phyloP scores from a whole-genome alignment of 2,113 vertebrate species.

The Chaenogobius annularis region DNA sequence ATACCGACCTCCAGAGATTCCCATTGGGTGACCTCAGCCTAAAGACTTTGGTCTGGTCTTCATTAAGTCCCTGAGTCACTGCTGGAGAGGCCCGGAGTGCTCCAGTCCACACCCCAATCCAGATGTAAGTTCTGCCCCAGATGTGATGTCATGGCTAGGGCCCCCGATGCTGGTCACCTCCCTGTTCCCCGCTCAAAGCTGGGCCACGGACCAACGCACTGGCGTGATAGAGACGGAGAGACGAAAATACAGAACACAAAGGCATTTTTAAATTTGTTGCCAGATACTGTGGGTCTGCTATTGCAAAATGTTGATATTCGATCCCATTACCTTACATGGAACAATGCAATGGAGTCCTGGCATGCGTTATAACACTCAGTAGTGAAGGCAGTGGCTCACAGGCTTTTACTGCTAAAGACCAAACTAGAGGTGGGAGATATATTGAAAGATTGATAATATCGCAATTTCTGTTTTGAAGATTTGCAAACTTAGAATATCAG shows the following conservation, averaged over 20 bases:
- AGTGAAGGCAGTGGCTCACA: constrained; percentile 12
- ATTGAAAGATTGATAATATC: too few species aligned
- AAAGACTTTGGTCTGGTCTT: constrained; percentile 72
- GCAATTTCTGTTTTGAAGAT: too few species aligned
- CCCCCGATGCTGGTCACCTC: constrained; percentile 58
- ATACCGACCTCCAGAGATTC: constrained; percentile 68
- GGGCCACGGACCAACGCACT: constrained; percentile 47
- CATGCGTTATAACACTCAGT: constrained; percentile 17
- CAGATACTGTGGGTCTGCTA: constrained; percentile 28
- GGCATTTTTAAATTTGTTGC: constrained; percentile 18
- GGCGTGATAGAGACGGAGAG: constrained; percentile 18
- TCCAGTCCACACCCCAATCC: constrained; percentile 74
- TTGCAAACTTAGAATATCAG: too few species aligned
- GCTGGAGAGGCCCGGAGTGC: constrained; percentile 65
- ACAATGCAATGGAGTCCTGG: constrained; percentile 17
- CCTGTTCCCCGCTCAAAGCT: constrained; percentile 30
- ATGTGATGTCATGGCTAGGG: constrained; percentile 72
- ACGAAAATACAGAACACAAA: constrained; percentile 14
- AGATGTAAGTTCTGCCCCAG: constrained; percentile 72
- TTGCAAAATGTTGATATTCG: constrained; percentile 40
- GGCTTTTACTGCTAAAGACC: background rate
- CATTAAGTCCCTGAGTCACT: constrained; percentile 75
- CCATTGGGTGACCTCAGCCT: constrained; percentile 67
- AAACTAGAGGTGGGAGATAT: too few species aligned
- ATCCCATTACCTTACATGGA: constrained; percentile 34